Conservation (phyloP, 2,888 invertebrate genomes). For the Cephus sareptanus region DNA sequence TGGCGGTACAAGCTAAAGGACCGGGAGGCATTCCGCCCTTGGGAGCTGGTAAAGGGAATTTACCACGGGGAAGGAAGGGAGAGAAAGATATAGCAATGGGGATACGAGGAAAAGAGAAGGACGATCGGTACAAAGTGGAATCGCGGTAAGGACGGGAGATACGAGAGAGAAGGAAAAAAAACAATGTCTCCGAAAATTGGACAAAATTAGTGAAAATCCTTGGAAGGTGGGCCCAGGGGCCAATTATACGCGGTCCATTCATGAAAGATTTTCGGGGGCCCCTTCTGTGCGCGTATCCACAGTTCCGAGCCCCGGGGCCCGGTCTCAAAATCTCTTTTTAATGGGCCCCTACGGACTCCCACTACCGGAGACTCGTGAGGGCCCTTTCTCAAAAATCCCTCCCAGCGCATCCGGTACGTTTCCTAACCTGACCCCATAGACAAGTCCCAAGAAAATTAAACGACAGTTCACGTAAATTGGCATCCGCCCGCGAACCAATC, state of each 20-base stretch:
- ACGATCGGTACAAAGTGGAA: neutral
- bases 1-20: neutral
- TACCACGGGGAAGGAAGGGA: neutral
- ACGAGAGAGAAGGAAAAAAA: conserved; percentile 25
- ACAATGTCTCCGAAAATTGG: conserved; percentile 49
- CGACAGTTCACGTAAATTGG: conserved; percentile 18
- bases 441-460: conserved; percentile 15
- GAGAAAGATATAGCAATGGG: neutral
- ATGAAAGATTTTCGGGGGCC: conserved; percentile 20
- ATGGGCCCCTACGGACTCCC: conserved; percentile 34
- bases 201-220: conserved; percentile 53
- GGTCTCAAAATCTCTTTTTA: conserved; percentile 61
- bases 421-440: neutral
- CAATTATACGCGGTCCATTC: conserved; percentile 45
- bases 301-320: neutral
- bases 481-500: conserved; percentile 1
- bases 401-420: conserved; percentile 35
- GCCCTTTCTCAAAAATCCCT: conserved; percentile 21
- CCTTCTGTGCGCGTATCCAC: neutral
- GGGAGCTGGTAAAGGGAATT: neutral
- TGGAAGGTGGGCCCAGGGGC: conserved; percentile 27
- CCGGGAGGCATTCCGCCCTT: neutral
- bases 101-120: neutral
- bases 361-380: conserved; percentile 18
- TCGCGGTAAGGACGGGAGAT: neutral